Conservation (phyloP, 2,113 vertebrate genomes). For the Tragelaphus scriptus region DNA sequence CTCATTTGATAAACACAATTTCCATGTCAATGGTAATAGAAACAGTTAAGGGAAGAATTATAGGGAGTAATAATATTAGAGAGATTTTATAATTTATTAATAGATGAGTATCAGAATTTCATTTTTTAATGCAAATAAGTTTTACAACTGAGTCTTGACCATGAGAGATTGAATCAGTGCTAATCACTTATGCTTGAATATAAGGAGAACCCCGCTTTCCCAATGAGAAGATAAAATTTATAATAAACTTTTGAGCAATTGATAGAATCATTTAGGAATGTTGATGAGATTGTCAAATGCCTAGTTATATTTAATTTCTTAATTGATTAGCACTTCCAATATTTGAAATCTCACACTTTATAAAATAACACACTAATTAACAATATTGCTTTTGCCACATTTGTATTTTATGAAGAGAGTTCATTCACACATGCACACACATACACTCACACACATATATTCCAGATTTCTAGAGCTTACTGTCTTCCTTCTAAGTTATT, state of each 20-base stretch:
- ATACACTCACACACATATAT: neutral
- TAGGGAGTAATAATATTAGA: neutral
- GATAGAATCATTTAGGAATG: slow-evolving; percentile 15
- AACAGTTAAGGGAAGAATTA: neutral
- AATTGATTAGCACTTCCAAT: neutral
- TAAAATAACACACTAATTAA: slow-evolving; percentile 1
- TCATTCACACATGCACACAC: neutral
- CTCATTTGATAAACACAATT: neutral
- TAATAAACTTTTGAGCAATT: slow-evolving; percentile 10
- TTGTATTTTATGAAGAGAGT: neutral
- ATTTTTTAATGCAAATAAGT: neutral
- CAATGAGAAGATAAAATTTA: neutral
- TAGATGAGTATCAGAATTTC: neutral
- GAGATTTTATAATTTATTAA: neutral
- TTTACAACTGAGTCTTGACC: neutral
- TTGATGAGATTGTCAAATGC: slow-evolving; percentile 1
- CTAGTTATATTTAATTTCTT: slow-evolving; percentile 28
- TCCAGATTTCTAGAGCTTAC: neutral
- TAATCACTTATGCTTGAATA: neutral
- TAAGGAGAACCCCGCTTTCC: neutral
- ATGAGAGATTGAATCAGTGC: neutral
- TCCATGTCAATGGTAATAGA: neutral
- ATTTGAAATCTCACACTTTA: neutral
- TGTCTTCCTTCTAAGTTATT: neutral
- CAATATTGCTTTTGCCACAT: neutral